Evolutionary conservation across 1,140 invertebrate species (phyloP).

Genomic region (Ostrea denselamellosa): DNA sequence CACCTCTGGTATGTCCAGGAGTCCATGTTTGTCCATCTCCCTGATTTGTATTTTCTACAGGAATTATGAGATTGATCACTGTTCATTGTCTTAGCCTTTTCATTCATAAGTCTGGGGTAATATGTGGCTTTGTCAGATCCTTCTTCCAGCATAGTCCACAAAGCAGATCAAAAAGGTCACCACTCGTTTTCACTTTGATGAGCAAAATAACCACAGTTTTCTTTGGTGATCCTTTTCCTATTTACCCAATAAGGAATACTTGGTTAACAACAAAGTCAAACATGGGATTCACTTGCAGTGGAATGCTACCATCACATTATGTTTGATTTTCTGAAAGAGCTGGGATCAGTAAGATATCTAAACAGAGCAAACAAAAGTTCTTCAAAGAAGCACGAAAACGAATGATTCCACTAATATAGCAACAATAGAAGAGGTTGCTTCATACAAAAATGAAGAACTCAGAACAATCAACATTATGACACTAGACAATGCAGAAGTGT

Average conservation of each 20-base stretch:
- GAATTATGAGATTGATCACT: too few species aligned
- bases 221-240: constrained; percentile 46
- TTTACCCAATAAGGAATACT: constrained; percentile 40
- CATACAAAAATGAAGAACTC: constrained; percentile 35
- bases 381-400: too few species aligned
- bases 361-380: too few species aligned
- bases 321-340: constrained; percentile 16
- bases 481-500: constrained; percentile 35
- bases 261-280: constrained; percentile 15
- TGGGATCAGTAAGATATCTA: neutral
- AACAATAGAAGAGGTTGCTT: constrained; percentile 21
- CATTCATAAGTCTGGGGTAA: too few species aligned
- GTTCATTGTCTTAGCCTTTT: too few species aligned
- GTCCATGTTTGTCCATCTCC: too few species aligned
- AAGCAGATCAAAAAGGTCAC: neutral
- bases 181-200: neutral
- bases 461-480: constrained; percentile 14
- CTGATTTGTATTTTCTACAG: too few species aligned
- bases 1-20: too few species aligned
- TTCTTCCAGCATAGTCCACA: too few species aligned
- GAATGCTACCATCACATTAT: constrained; percentile 31
- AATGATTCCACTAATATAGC: neutral
- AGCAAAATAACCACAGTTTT: neutral
- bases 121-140: too few species aligned
- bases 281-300: too few species aligned